These are phyloP conservation scores for Paguma larvata DNA, from an alignment of 2,797 vertebrate species.

Conservation along the genomic window DNA sequence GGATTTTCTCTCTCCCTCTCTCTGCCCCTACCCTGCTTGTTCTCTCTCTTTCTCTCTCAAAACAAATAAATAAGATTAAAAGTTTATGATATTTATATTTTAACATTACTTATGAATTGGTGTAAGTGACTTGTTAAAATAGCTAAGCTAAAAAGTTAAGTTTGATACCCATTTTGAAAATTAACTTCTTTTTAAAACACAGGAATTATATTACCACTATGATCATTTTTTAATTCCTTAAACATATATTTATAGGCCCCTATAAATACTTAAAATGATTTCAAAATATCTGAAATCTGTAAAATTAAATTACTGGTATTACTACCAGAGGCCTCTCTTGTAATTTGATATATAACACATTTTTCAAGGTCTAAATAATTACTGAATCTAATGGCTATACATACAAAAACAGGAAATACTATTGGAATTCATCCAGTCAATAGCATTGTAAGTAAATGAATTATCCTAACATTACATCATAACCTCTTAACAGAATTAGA, in stretches of 20 bases:
- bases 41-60: no score
- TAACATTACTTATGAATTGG: not conserved
- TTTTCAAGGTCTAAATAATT: not conserved
- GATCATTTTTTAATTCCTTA: not conserved
- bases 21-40: no score
- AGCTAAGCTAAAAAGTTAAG: not conserved
- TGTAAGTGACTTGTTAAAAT: not conserved
- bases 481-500: constrained; percentile 1
- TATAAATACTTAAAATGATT: not conserved
- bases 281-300: not conserved
- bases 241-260: not conserved
- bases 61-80: no score
- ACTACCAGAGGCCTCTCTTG: not conserved
- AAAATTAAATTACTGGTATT: not conserved
- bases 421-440: not conserved
- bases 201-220: not conserved
- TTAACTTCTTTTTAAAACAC: not conserved
- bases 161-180: not conserved
- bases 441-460: not conserved
- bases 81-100: not conserved
- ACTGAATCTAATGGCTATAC: not conserved
- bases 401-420: not conserved
- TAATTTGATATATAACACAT: not conserved
- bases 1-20: no score
- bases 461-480: not conserved